A percentile compares a stretch with the other conserved stretches of the same genome.
Conservation (phyloP, 2,888 invertebrate species). For the Mythimna vitellina region DNA sequence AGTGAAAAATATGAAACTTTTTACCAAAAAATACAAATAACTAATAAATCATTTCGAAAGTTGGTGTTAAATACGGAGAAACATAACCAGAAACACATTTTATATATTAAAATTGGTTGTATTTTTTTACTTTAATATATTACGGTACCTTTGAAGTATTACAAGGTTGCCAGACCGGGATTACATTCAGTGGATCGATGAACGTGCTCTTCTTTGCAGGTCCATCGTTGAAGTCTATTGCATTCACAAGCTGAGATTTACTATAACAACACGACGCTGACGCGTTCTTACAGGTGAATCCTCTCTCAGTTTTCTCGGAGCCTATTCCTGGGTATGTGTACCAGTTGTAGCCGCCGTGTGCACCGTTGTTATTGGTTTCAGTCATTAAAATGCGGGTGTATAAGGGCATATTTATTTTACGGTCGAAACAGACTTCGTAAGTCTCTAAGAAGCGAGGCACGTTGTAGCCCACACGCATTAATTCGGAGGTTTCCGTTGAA, state of each 20-base stretch:
- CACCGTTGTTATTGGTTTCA: constrained; percentile 12
- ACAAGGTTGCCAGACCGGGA: constrained; percentile 60
- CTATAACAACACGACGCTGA: constrained; percentile 57
- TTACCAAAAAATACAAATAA: too few relatives aligned
- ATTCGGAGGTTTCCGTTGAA: constrained; percentile 49
- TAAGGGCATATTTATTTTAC: constrained; percentile 49
- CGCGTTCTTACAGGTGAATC: constrained; percentile 46
- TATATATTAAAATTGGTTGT: too few relatives aligned
- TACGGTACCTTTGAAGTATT: constrained; percentile 40
- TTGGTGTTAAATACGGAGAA: too few relatives aligned
- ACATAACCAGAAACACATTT: too few relatives aligned
- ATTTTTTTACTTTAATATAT: not conserved
- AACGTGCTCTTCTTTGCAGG: constrained; percentile 59
- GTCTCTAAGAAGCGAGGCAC: constrained; percentile 49
- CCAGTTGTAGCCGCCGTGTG: constrained; percentile 39
- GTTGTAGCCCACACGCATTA: constrained; percentile 61
- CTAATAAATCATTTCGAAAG: too few relatives aligned
- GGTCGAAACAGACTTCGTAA: constrained; percentile 63
- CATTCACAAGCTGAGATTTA: constrained; percentile 61
- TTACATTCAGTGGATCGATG: constrained; percentile 62
- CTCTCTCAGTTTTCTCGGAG: constrained; percentile 4
- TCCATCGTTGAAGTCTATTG: constrained; percentile 57
- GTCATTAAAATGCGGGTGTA: constrained; percentile 46
- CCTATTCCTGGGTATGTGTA: constrained; percentile 40
- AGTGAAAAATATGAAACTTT: too few relatives aligned